A percentile compares a stretch with the other conserved stretches of the same genome.
Conservation (phyloP, 2,888 invertebrate species). For the Cecidostiba fungosa region DNA sequence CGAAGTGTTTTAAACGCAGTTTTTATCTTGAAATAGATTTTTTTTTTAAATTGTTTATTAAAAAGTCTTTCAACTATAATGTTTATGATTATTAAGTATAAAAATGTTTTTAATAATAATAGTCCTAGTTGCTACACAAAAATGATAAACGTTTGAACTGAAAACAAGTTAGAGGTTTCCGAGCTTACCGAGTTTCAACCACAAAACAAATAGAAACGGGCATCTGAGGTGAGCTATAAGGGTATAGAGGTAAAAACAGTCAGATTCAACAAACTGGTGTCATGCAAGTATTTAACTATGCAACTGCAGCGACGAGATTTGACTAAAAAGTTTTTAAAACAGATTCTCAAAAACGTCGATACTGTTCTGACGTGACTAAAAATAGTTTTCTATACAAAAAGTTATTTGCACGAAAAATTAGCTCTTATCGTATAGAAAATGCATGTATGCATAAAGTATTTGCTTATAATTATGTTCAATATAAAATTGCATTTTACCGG, state of each 20-base stretch:
- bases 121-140: neutral
- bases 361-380: too few species aligned
- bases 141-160: neutral
- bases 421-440: too few species aligned
- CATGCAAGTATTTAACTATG: neutral
- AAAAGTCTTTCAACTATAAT: neutral
- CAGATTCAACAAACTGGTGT: neutral
- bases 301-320: too few species aligned
- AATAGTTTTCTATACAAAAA: too few species aligned
- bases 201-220: slow-evolving; percentile 25
- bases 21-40: neutral
- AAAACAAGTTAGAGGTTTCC: neutral
- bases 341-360: too few species aligned
- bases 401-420: too few species aligned
- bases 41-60: neutral
- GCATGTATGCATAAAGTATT: too few species aligned
- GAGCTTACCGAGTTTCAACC: neutral
- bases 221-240: slow-evolving; percentile 16
- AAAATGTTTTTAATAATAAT: too few species aligned
- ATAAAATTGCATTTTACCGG: neutral
- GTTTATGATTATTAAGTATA: too few species aligned
- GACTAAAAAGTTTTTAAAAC: too few species aligned
- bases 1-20: neutral
- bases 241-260: neutral
- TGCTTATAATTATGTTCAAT: neutral